Base-by-base conservation (phyloP, 2,888 invertebrate genomes). In the Hybos culiciformis region DNA sequence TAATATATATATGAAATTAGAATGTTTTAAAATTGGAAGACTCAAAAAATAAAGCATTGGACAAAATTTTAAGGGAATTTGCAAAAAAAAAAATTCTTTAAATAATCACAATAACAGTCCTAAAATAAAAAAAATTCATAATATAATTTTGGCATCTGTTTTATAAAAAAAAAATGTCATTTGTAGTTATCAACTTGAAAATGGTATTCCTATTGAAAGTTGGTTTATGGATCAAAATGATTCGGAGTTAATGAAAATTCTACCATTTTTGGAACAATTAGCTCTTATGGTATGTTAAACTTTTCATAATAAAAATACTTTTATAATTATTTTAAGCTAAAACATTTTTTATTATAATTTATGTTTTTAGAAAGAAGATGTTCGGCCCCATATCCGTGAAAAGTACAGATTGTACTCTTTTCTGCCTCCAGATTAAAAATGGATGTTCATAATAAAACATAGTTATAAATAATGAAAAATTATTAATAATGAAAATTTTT, bases 141-240 rank as follows among this genome's bases (percentile, higher is more conserved):
- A 21, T 23, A 18, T 29, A 8, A 11, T 41, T 29, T 37, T 37
- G 6, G 8, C 12, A 18, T 34, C 23, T 41, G 46, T 51, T 43
- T 44, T 44, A 41, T 33, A n/a, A n/a, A n/a, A n/a, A n/a, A n/a
- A n/a, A n/a, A n/a, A n/a, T n/a, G n/a, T 26, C 18, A 36, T 26
- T 37, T 43, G 3, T 17, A 55, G 55, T 0, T 73, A 73, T 46
- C 73, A 91, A 80, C 66, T 93, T 46, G 90, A 92, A 67, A 94
- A 94, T 68, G 94, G 94, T 20, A 93, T 94, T 52, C 94, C 94
- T 0, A 94, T 96, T 53, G 92, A 92, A 70, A 91, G 91, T 65
- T 94, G 94, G 94, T 96, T 93, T 67, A 80, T 86, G 51, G 92
- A 93, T 69, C 77, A 82, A 58, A 77, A 75, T 41, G 94, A 94